Evolutionary conservation across 2,113 vertebrate genomes (phyloP).

Genomic region (Axis porcinus): DNA sequence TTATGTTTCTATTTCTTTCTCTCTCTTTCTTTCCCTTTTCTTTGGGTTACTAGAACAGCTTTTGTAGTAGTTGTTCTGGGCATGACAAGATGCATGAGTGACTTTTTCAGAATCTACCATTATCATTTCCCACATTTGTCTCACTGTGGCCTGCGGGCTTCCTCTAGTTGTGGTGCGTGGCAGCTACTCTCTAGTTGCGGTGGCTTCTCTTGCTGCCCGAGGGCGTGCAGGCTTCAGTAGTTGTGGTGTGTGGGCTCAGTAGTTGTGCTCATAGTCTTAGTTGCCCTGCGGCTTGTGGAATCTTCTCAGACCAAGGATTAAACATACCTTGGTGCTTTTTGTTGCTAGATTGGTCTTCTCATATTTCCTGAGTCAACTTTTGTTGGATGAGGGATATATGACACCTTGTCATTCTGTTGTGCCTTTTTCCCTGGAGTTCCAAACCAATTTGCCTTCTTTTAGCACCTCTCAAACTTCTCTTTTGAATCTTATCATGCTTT

Average conservation of each 20-base stretch:
- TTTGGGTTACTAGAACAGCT: not conserved
- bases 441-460: not conserved
- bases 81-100: not conserved
- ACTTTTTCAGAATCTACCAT: not conserved
- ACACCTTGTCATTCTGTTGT: not conserved
- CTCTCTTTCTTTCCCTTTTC: not conserved
- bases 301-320: not conserved
- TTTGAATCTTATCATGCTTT: no score
- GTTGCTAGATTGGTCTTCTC: not conserved
- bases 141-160: not conserved
- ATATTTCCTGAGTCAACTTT: not conserved
- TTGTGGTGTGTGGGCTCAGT: not conserved
- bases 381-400: not conserved
- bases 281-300: not conserved
- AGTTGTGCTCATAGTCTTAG: not conserved
- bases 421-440: not conserved
- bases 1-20: not conserved
- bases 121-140: not conserved
- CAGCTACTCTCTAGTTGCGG: not conserved
- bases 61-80: not conserved
- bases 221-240: fast-evolving
- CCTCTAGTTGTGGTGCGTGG: not conserved
- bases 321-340: not conserved
- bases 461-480: not conserved
- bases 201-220: not conserved